Base-by-base conservation (phyloP, 1,140 invertebrate species). In the Theocolax elegans region DNA sequence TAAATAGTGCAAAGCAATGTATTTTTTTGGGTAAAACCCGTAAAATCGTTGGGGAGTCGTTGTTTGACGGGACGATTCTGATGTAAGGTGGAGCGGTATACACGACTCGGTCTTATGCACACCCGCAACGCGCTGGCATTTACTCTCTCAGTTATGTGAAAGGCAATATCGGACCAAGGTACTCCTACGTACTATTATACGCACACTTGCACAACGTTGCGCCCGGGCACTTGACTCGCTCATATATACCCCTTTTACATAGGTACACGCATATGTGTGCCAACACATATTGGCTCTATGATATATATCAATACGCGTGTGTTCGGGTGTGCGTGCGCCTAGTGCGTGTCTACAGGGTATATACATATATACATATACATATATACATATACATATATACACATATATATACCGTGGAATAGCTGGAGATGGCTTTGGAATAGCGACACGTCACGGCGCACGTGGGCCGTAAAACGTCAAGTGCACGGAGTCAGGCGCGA, bases 81-180 rank as follows among this genome's bases (percentile, higher is more conserved):
- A 53, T n/a, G 29, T 15, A 75, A 78, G 78, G 77, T 75, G 69
- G 78, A 76, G 71, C 71, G 59, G 10, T 10, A 10, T 35, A 35
- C 4, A 35, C 71, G 54, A 72, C 31, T 31, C 29, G 29, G 27
- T n/a, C 75, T 6, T 35, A 76, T 76, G 76, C 75, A 71, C 68
- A 38, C 54, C 56, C 73, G 29, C 65, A 78, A 48, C 48, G 75
- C 75, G 82, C 31, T 35, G 81, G 80, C 83, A 84, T 85, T 83
- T 84, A 82, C 81, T 83, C 38, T 67, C 27, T 56, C 40, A 83
- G 81, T 83, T 84, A 85, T 84, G 83, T 84, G 84, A 85, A 85
- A 85, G 84, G 84, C 79, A 80, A 66, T 83, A 83, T 80, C 73
- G 76, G 74, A 76, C 69, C 79, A 77, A 79, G 76, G 75, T 81